Evolutionary conservation across 2,888 invertebrate genomes (phyloP).

Genomic region (Xylocampa areola): DNA sequence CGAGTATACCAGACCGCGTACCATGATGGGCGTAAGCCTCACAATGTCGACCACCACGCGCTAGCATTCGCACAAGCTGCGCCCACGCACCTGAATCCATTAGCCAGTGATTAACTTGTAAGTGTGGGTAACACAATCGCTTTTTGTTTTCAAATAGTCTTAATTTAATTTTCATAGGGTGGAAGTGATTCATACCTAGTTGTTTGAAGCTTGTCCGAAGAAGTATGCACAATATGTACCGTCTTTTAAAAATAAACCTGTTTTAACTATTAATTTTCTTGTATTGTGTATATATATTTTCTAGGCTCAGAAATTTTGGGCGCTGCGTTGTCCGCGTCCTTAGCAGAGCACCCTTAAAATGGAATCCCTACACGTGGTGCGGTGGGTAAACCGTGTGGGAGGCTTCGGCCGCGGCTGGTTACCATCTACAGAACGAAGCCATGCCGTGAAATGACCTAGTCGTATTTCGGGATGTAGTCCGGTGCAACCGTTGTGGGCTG

Average conservation of each 20-base stretch:
- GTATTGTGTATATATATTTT: too few relatives aligned
- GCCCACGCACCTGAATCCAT: constrained; percentile 81
- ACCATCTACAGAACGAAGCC: too few relatives aligned
- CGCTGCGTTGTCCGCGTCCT: too few relatives aligned
- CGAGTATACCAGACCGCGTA: constrained; percentile 57
- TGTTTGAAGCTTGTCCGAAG: constrained; percentile 17
- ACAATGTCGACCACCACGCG: constrained; percentile 63
- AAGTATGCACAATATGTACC: not conserved
- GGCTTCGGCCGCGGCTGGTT: too few relatives aligned
- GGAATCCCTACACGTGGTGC: too few relatives aligned
- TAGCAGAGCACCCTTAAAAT: too few relatives aligned
- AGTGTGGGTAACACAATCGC: constrained; percentile 79
- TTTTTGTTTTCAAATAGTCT: constrained; percentile 70
- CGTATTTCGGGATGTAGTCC: too few relatives aligned
- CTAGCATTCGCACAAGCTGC: constrained; percentile 58
- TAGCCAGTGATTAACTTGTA: constrained; percentile 84
- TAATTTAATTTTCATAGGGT: constrained; percentile 66
- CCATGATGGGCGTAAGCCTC: constrained; percentile 49
- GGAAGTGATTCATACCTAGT: constrained; percentile 65
- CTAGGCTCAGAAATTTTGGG: too few relatives aligned
- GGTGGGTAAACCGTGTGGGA: too few relatives aligned
- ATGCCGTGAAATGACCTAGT: too few relatives aligned
- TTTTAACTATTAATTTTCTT: not conserved
- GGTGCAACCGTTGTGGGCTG: too few relatives aligned
- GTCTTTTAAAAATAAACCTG: not conserved